Evolutionary conservation across 1,140 invertebrate genomes (phyloP), one percentile per base, ranked within the genome.

Genomic region (Cylas formicarius): DNA sequence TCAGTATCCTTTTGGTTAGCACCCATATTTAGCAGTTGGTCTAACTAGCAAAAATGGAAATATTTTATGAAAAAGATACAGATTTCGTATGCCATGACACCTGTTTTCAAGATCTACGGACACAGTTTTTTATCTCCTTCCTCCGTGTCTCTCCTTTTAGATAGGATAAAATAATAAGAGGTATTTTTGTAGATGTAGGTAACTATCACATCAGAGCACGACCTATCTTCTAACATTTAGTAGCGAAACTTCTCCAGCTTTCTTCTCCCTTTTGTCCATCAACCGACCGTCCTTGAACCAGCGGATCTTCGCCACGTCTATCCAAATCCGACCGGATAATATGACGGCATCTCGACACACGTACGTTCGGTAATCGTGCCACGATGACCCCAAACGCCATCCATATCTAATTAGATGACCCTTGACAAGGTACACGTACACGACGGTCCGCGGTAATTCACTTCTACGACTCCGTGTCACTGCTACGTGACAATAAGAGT

Each of bases 391-490:
- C 45, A 39, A 46, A n/a, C n/a, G 45, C 50, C 55, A 44, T 55
- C 56, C 48, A 50, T 58, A 51, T 54, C 58, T 58, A 58, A 58
- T 55, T 48, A 45, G 45, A 48, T 57, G 57, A 59, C 57, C 57
- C 55, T 52, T 59, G 57, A 59, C 57, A 59, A 59, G 57, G 35
- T 51, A 53, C 57, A 59, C 57, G 57, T 59, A 57, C 44, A 40
- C 39, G 36, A 26, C 44, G 45, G 50, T 49, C 47, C 46, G 48
- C 44, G 45, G 46, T 53, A 58, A 56, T 56, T 56, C 50, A 49
- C 50, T 44, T 44, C 44, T 44, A 54, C 26, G 50, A 45, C 53
- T 49, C 50, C 52, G 46, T 57, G 53, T 57, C 56, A 57, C 45
- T 57, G 44, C 52, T 34, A 57, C 55, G 57, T 58, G 55, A 59